Base-by-base conservation (phyloP, 1,140 invertebrate genomes). In the Tetramorium alpestre region DNA sequence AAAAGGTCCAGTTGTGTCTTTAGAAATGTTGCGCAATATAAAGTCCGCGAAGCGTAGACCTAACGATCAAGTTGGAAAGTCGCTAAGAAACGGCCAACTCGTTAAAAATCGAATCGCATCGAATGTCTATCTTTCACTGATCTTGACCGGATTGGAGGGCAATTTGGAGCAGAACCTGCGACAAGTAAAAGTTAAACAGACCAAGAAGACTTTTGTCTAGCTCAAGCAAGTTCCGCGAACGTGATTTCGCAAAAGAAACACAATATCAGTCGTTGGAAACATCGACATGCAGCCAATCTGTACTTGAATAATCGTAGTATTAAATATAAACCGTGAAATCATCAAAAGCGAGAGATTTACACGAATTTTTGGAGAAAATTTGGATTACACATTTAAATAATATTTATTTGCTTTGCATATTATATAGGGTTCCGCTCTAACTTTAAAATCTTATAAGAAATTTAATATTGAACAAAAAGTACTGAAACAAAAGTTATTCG, bases 1-100 rank as follows among this genome's bases (percentile, higher is more conserved):
- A 33, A 87, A 58, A 67, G 92, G 90, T 8, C 92, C 93, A 0
- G 85, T 89, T 4, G 87, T 94, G 49, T 94, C 94, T 0, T 41
- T 92, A 47, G 94, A 95, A 18, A 94, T 95, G 93, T 70, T 95
- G 47, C 91, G 91, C 3, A 94, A 91, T 76, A 94, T 95, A 7
- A 93, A 93, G 72, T 93, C 93, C 11, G 89, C 90, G 16, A 89
- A 89, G 72, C 89, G 92, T n/a, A 91, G 87, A 88, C 10, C 65
- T 13, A 87, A 22, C 51, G 87, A 92, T 22, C 85, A 89, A 11
- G 73, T 58, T 7, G n/a, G 85, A 18, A 89, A 87, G 85, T 93
- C 93, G 10, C 93, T 94, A 1, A 89, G 90, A 25, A 91, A 89
- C 67, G 85, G 85, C 3, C 85, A 88, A 11, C 70, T 89, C 7